These are phyloP conservation scores for Criorhina ranunculi DNA, from an alignment of 2,888 invertebrate genomes.

Conservation along the genomic window DNA sequence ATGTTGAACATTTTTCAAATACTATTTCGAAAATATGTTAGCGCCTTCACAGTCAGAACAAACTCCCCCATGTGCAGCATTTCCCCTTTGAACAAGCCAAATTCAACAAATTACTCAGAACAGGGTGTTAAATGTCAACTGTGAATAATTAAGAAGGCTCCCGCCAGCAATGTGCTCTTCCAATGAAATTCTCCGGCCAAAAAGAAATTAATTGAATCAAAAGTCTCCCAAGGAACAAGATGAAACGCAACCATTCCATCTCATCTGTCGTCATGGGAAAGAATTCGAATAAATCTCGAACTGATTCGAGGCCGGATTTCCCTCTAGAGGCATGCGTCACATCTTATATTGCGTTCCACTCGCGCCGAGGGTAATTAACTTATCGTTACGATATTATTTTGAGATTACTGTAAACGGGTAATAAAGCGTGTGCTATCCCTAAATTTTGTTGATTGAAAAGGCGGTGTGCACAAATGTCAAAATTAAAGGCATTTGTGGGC, in stretches of 20 bases:
- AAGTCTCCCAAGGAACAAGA: constrained; percentile 31
- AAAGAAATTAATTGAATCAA: constrained; percentile 48
- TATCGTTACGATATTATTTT: constrained; percentile 74
- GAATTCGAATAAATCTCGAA: constrained; percentile 68
- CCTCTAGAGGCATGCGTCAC: constrained; percentile 51
- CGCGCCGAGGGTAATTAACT: constrained; percentile 60
- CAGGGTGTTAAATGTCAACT: constrained; percentile 67
- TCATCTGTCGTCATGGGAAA: constrained; percentile 59
- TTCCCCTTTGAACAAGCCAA: constrained; percentile 37
- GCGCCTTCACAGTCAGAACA: constrained; percentile 5
- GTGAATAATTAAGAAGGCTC: constrained; percentile 51
- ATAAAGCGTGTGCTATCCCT: constrained; percentile 43
- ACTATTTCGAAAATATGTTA: neutral
- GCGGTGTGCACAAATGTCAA: constrained; percentile 20
- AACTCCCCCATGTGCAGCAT: neutral
- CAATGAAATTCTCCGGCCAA: constrained; percentile 1
- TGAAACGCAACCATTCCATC: constrained; percentile 36
- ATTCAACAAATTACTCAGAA: constrained; percentile 63
- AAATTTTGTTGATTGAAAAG: constrained; percentile 51
- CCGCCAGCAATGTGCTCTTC: constrained; percentile 18
- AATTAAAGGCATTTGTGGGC: constrained; percentile 1
- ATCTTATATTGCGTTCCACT: constrained; percentile 26
- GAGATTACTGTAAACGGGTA: constrained; percentile 66
- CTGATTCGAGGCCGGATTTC: constrained; percentile 62
- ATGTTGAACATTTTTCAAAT: constrained; percentile 24